phyloP scores from a whole-genome alignment of 2,797 vertebrate species.

The Labroides dimidiatus region DNA sequence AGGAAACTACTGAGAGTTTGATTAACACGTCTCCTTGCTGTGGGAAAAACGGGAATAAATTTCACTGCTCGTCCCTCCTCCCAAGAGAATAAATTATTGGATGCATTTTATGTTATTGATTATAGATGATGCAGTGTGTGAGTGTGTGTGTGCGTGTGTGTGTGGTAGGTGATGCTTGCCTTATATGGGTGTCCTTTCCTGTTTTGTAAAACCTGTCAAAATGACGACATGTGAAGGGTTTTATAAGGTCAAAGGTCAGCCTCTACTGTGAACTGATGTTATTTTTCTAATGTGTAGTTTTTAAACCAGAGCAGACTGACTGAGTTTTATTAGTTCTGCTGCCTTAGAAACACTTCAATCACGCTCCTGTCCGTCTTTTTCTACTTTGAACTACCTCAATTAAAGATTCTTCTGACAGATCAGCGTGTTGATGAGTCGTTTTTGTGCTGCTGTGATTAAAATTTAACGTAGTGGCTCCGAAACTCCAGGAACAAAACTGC shows the following conservation, averaged over 20 bases:
- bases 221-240: no score
- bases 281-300: slow-evolving; percentile 22
- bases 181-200: neutral
- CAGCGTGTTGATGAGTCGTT: neutral
- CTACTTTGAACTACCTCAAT: slow-evolving; percentile 81
- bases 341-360: slow-evolving; percentile 61
- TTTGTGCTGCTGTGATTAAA: neutral
- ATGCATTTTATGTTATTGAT: slow-evolving; percentile 41
- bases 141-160: neutral
- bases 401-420: slow-evolving; percentile 70
- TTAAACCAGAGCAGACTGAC: slow-evolving; percentile 57
- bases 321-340: slow-evolving; percentile 81
- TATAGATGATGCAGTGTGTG: slow-evolving; percentile 16
- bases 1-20: slow-evolving; percentile 15
- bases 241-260: neutral
- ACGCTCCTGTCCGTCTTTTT: slow-evolving; percentile 52
- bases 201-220: no score
- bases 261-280: slow-evolving; percentile 12
- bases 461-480: no score
- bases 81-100: slow-evolving; percentile 61
- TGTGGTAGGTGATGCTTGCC: neutral
- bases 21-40: neutral
- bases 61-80: slow-evolving; percentile 1
- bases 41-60: neutral
- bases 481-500: no score